These are phyloP conservation scores for Cyrtonyx montezumae DNA, from an alignment of 2,113 vertebrate species.

Conservation along the genomic window DNA sequence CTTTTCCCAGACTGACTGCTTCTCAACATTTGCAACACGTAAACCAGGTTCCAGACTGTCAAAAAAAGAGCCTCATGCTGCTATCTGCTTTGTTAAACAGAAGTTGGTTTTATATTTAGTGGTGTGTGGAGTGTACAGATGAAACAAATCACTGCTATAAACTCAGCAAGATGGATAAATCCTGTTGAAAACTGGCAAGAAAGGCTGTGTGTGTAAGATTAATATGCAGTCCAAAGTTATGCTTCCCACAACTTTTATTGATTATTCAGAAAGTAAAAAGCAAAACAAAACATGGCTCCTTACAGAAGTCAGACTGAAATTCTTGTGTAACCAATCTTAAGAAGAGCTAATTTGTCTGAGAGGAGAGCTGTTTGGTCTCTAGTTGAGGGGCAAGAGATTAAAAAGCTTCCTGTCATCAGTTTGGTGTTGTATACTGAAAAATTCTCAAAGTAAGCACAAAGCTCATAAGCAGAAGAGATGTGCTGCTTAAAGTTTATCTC, in stretches of 20 bases:
- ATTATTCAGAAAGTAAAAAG: slow-evolving; percentile 69
- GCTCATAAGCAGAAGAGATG: not conserved
- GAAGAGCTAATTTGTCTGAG: slow-evolving; percentile 61
- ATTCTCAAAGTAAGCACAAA: not conserved
- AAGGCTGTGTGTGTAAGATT: slow-evolving; percentile 74
- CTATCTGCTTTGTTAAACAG: slow-evolving; percentile 75
- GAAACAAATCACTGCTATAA: slow-evolving; percentile 76
- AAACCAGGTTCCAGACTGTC: slow-evolving; percentile 31
- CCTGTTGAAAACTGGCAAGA: slow-evolving; percentile 69
- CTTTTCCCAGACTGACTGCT: not conserved
- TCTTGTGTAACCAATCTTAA: slow-evolving; percentile 60
- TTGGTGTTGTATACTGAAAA: not conserved
- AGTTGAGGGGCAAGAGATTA: not conserved
- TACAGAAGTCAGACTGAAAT: slow-evolving; percentile 66
- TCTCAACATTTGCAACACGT: not conserved
- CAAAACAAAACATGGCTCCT: slow-evolving; percentile 36
- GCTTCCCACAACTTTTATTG: slow-evolving; percentile 76
- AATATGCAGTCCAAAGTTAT: slow-evolving; percentile 79
- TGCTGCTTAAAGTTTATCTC: not conserved
- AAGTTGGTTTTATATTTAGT: slow-evolving; percentile 77
- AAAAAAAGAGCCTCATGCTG: slow-evolving; percentile 56
- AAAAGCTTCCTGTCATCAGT: not conserved
- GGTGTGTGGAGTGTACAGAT: slow-evolving; percentile 64
- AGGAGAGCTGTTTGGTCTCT: slow-evolving; percentile 17
- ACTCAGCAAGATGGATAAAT: slow-evolving; percentile 75